Base-by-base conservation (phyloP, 2,797 vertebrate genomes). In the Gymnopithys bicolor region DNA sequence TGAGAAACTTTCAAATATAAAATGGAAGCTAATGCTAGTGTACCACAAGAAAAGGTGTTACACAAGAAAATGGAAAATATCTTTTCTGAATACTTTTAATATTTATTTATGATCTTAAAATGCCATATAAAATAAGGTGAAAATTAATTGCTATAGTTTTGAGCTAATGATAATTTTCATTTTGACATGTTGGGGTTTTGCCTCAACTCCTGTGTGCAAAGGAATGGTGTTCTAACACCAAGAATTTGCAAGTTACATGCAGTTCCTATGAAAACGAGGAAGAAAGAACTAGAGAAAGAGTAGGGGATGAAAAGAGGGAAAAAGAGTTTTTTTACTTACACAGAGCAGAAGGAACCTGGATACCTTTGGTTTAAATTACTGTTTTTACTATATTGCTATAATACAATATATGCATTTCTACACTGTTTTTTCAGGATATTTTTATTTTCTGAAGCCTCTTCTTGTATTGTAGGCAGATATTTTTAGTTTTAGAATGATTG, bases 81-180 rank as follows among this genome's bases (percentile, higher is more conserved):
- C 12, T 63, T 79, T 85, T 82, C 46, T 53, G 24, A 85, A 64
- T 73, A 35, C 7, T 27, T 71, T 58, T 81, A 53, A 3, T 49
- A 53, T 63, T 94, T 92, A 69, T 81, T 86, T 89, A 45, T 89
- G 32, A 32, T 78, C 17, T 89, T 84, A 55, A 91, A 94, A 71
- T 75, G 19, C 67, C 4, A 3, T 52, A 23, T 5, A 87, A 85
- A 84, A 37, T 60, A 78, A 60, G 28, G 23, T 71, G 24, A 89
- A 73, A 84, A 82, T 69, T 3, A 86, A 66, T 87, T 79, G 11
- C 48, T 89, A 0, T 46, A 33, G 30, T 79, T 52, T 74, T 80
- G 33, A 84, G 37, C 16, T 68, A 46, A 66, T 51, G 17, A 53
- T 83, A 58, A 48, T 84, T 82, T 88, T 87, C 4, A 39, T 82